phyloP scores from a whole-genome alignment of 2,113 vertebrate species.

The Mus musculus region GRCm39 chr9:47514001-47514500 shows the following conservation, averaged over 20 bases:
- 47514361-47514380: neutral
- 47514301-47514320: neutral
- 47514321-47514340: neutral
- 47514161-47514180: neutral
- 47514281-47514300: neutral
- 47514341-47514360: neutral
- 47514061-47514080: too few relatives aligned
- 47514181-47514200: neutral
- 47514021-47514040: slow-evolving; percentile 40
- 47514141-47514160: neutral
- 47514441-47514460: neutral
- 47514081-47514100: neutral
- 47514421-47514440: neutral
- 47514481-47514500: neutral
- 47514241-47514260: neutral
- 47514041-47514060: neutral
- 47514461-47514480: neutral
- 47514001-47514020: neutral
- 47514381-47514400: neutral
- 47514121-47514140: neutral
- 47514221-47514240: neutral
- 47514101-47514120: neutral
- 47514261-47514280: neutral
- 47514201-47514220: neutral
- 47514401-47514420: neutral